Conservation (phyloP, 2,797 vertebrate genomes). For the Labroides dimidiatus region DNA sequence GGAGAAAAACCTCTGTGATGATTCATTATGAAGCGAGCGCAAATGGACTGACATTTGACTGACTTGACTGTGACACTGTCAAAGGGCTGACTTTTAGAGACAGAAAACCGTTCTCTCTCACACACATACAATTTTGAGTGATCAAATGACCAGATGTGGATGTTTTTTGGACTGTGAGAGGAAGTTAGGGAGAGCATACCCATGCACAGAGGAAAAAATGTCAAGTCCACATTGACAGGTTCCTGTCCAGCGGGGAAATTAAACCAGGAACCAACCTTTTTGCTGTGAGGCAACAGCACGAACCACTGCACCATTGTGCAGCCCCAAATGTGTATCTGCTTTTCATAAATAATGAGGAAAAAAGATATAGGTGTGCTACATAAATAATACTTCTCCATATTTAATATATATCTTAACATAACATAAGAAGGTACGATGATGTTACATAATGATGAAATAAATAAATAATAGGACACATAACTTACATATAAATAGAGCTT, state of each 20-base stretch:
- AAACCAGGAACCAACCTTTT: no score
- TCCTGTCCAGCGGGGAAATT: no score
- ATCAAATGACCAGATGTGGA: no score
- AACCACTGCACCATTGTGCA: no score
- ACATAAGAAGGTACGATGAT: no score
- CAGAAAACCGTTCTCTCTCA: no score
- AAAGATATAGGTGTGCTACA: neutral
- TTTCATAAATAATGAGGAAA: neutral
- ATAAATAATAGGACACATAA: slow-evolving; percentile 42
- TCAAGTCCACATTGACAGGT: no score
- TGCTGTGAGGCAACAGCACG: neutral
- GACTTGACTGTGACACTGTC: neutral
- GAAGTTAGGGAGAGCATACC: no score
- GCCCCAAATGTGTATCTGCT: neutral
- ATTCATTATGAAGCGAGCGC: slow-evolving; percentile 1
- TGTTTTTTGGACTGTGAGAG: no score
- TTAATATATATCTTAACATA: neutral
- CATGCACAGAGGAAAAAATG: no score
- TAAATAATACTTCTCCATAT: slow-evolving; percentile 11
- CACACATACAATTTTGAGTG: no score
- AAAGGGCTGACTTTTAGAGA: no score
- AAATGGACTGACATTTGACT: neutral
- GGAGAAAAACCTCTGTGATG: neutral
- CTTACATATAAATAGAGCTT: slow-evolving; percentile 15
- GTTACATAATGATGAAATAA: slow-evolving; percentile 23